These are phyloP conservation scores for Cyclargus thomasi DNA, from an alignment of 1,140 invertebrate species.

Conservation along the genomic window DNA sequence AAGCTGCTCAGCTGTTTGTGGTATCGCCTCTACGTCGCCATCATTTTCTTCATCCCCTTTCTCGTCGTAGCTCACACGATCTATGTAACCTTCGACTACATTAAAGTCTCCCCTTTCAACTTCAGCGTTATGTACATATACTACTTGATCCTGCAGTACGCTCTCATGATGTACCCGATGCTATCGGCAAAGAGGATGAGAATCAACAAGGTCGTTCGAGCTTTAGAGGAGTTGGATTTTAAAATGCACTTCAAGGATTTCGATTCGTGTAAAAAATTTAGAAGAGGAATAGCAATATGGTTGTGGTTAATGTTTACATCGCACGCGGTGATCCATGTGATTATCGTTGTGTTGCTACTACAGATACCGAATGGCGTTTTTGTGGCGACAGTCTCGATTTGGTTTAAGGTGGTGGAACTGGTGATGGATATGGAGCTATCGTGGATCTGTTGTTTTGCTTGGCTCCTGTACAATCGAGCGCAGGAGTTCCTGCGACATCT, in stretches of 20 bases:
- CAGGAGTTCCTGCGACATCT: not conserved
- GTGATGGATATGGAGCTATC: not conserved
- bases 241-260: constrained; percentile 12
- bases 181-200: constrained; percentile 3
- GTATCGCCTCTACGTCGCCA: not conserved
- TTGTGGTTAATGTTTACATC: not conserved
- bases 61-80: not conserved
- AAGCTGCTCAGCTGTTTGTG: not conserved
- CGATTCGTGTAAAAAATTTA: not conserved
- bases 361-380: not conserved
- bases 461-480: not conserved
- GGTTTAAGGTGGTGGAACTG: not conserved
- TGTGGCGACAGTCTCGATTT: not conserved
- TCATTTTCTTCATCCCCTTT: not conserved
- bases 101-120: not conserved
- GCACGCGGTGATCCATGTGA: not conserved
- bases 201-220: constrained; percentile 1
- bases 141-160: constrained; percentile 2
- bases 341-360: not conserved
- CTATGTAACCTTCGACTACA: not conserved
- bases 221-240: constrained; percentile 8
- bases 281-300: not conserved
- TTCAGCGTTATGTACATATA: not conserved
- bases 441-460: not conserved
- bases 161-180: constrained; percentile 7